Percentiles rank a stretch among this genome's conserved stretches.
Conservation (phyloP, 2,888 invertebrate genomes). For the Drosophila rubida region DNA sequence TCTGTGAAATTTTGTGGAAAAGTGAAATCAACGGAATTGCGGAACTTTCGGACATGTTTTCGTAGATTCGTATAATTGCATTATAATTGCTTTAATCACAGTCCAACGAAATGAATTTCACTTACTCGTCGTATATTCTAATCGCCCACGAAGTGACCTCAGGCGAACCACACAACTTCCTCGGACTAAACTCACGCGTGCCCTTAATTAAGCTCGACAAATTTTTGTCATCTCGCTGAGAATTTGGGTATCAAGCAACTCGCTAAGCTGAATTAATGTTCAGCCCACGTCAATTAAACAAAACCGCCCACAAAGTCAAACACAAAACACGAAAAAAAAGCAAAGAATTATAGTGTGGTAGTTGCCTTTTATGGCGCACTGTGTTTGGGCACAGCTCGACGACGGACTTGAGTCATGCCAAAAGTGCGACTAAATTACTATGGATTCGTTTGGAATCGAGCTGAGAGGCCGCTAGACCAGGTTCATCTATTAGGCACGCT, state of each 20-base stretch:
- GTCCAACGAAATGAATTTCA: slow-evolving; percentile 30
- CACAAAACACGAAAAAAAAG: slow-evolving; percentile 12
- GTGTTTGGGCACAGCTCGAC: slow-evolving; percentile 48
- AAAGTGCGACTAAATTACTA: slow-evolving; percentile 19
- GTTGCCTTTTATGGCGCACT: slow-evolving; percentile 60
- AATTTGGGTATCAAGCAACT: slow-evolving; percentile 12
- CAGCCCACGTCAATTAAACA: slow-evolving; percentile 62
- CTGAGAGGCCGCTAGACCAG: slow-evolving; percentile 16
- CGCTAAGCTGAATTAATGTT: slow-evolving; percentile 54
- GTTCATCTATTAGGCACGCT: slow-evolving; percentile 35
- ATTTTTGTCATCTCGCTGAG: slow-evolving; percentile 28
- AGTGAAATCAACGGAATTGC: slow-evolving; percentile 45
- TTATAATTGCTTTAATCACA: slow-evolving; percentile 29
- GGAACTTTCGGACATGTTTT: slow-evolving; percentile 1
- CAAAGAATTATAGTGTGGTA: slow-evolving; percentile 35
- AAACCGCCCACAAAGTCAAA: slow-evolving; percentile 54
- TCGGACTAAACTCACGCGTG: slow-evolving; percentile 32
- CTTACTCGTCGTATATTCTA: not conserved
- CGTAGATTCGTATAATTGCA: slow-evolving; percentile 32
- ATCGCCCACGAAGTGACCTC: slow-evolving; percentile 56
- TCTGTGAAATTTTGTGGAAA: slow-evolving; percentile 16
- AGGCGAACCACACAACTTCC: slow-evolving; percentile 41
- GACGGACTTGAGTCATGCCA: slow-evolving; percentile 54
- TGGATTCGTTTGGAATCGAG: slow-evolving; percentile 31
- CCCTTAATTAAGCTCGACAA: slow-evolving; percentile 62